Evolutionary conservation across 2,888 invertebrate genomes (phyloP), one percentile per base, ranked within the genome.

Genomic region (Thysanoteuthis rhombus): DNA sequence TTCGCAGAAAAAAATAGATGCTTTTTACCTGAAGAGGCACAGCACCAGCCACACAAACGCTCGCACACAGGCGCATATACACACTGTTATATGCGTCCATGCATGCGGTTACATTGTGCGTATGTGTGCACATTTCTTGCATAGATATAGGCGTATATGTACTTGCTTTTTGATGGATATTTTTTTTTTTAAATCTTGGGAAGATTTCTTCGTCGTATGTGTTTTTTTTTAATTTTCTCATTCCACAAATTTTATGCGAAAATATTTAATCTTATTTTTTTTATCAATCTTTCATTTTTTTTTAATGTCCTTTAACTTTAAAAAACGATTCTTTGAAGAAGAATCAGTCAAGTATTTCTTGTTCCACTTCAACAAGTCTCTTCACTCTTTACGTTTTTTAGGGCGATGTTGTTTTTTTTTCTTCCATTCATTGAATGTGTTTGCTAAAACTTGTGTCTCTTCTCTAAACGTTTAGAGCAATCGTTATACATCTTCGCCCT

Each of bases 401-500:
- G n/a, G 16, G n/a, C 75, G 75, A 75, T 1, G 22, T 22, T 19
- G 16, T 47, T 47, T 16, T 47, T 22, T 12, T 47, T 47, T 47
- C 22, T 22, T 22, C 3, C n/a, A n/a, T 75, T 75, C 36, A 36
- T 75, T 75, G n/a, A 75, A 75, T n/a, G 75, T 36, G 19, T 75
- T n/a, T 58, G 5, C 32, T 58, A 28, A n/a, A 75, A n/a, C 12
- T 75, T 16, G n/a, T 75, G 39, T 42, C n/a, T 92, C 22, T 42
- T 92, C 25, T 90, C 40, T 92, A 32, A n/a, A 32, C 40, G 22
- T 45, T 19, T 36, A 40, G 42, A 92, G n/a, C 32, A n/a, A 42
- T 45, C 22, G 95, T 95, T 96, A 96, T 94, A 96, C 96, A 94
- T 96, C 96, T 94, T 96, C 96, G 16, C 96, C 96, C 93, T 96